Base-by-base conservation (phyloP, 2,888 invertebrate species). In the Shargacucullia verbasci region DNA sequence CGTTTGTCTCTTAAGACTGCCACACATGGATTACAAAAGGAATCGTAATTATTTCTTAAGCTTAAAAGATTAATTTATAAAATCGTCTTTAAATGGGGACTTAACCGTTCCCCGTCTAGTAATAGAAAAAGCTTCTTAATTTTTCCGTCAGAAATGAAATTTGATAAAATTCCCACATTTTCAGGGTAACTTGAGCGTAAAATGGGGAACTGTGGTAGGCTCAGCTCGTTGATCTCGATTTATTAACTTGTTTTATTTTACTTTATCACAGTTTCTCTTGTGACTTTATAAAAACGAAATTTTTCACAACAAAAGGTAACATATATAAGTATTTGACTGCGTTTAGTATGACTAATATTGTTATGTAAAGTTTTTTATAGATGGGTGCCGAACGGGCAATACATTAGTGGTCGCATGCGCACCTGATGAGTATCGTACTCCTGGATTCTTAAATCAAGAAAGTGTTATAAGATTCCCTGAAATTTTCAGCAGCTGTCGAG, bases 11-110 rank as follows among this genome's bases (percentile, higher is more conserved):
- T 25, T 46, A 8, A 10, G 10, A 43, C 68, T 68, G 39, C 45
- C 38, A 53, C 12, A 48, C 20, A 40, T 0, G 7, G 14, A 47
- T 69, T 59, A 59, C 66, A 63, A 59, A 59, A 66, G 27, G n/a
- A 13, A 54, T 33, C 38, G 41, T 40, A 48, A 49, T 10, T 34
- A 45, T 27, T 37, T 34, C 4, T 34, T 0, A 34, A 34, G 6
- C 0, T 5, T 2, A 34, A 34, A 12, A 34, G 34, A 34, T 34
- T 34, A 31, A 41, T 14, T 27, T 12, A 0, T 11, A 9, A 29
- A 29, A 3, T 9, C 3, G 4, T 13, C 14, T 25, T 38, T 34
- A 29, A 34, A 56, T 29, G 29, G 14, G 14, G 1, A 27, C 10
- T 9, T 6, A 1, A 12, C 8, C 15, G 29, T 34, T 31, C 8